Conservation (phyloP, 2,797 vertebrate genomes). For the Synaphobranchus kaupii region DNA sequence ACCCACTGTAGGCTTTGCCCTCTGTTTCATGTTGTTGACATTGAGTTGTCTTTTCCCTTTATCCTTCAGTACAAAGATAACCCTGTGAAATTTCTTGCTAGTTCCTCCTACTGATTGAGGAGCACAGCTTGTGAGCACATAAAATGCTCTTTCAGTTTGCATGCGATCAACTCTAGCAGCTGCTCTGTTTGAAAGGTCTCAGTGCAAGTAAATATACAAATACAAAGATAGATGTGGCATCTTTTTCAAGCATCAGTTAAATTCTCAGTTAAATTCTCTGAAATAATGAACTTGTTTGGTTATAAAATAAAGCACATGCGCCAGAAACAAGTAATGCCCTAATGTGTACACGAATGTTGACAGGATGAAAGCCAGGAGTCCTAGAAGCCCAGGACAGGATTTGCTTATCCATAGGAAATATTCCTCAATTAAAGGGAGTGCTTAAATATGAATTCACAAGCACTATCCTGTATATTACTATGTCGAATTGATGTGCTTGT, state of each 20-base stretch:
- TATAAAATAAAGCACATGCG: neutral
- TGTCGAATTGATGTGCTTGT: neutral
- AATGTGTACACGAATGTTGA: neutral
- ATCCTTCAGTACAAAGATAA: constrained; percentile 50
- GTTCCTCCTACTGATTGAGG: constrained; percentile 36
- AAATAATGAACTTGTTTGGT: neutral
- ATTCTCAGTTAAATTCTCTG: too few relatives aligned
- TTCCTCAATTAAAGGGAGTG: neutral
- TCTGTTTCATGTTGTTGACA: constrained; percentile 44
- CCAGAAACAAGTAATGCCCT: neutral
- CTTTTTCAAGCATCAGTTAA: too few relatives aligned
- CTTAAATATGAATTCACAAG: neutral
- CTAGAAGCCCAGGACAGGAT: neutral
- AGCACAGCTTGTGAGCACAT: constrained; percentile 29
- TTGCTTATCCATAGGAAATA: neutral
- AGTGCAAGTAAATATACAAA: neutral
- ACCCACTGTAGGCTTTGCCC: constrained; percentile 5
- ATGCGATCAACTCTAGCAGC: neutral
- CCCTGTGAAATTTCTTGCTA: constrained; percentile 48
- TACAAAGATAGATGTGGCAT: neutral
- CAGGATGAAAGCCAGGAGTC: neutral
- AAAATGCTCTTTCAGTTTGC: neutral
- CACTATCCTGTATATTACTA: neutral
- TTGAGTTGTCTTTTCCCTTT: constrained; percentile 38
- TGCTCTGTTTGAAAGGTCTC: neutral